phyloP scores from a whole-genome alignment of 2,888 invertebrate species.

The Aporophyla lueneburgensis region DNA sequence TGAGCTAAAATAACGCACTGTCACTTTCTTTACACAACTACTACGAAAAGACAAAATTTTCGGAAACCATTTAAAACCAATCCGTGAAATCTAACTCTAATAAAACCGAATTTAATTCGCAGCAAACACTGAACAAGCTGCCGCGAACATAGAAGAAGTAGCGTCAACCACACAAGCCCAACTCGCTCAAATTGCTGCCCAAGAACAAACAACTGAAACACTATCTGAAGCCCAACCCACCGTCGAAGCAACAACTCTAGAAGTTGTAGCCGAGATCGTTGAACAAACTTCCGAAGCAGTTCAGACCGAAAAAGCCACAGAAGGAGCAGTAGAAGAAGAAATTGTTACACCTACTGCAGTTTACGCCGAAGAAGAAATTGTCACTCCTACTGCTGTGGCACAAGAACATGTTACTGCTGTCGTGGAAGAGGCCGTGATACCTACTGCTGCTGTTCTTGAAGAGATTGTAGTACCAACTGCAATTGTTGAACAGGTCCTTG shows the following conservation, averaged over 20 bases:
- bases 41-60: not conserved
- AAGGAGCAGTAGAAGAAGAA: conserved; percentile 44
- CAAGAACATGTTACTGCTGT: conserved; percentile 30
- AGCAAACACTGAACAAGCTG: conserved; percentile 61
- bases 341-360: conserved; percentile 20
- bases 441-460: conserved; percentile 44
- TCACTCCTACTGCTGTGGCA: conserved; percentile 13
- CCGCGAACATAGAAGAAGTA: conserved; percentile 57
- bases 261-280: conserved; percentile 44
- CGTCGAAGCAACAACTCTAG: conserved; percentile 35
- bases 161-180: conserved; percentile 49
- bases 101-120: not conserved
- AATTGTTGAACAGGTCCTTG: conserved; percentile 50
- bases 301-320: conserved; percentile 41
- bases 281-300: conserved; percentile 35
- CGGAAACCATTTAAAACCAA: not conserved
- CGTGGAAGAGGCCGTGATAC: conserved; percentile 35
- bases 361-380: conserved; percentile 27
- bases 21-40: not conserved
- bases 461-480: conserved; percentile 14
- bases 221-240: conserved; percentile 47
- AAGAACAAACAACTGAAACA: conserved; percentile 58
- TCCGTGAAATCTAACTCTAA: not conserved
- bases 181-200: conserved; percentile 23
- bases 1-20: not conserved